These are phyloP conservation scores for Acronicta alni DNA, from an alignment of 2,888 invertebrate species.

Conservation along the genomic window DNA sequence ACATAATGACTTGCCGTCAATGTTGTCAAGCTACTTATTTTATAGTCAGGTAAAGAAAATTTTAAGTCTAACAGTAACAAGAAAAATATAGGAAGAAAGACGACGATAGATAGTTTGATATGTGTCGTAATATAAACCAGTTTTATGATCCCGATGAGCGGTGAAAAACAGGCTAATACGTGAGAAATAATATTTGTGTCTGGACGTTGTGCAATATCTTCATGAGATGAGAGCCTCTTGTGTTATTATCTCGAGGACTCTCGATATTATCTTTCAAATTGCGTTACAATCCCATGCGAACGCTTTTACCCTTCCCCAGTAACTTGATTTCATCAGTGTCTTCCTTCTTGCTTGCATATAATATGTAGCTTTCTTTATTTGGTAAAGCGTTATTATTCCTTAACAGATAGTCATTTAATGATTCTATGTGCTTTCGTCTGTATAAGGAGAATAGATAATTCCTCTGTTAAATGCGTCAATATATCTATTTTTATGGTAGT, in stretches of 20 bases:
- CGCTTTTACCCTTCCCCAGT: constrained; percentile 30
- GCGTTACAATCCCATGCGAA: constrained; percentile 26
- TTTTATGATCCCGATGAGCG: constrained; percentile 16
- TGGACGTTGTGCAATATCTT: constrained; percentile 27
- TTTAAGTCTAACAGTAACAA: neutral
- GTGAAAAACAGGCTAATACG: constrained; percentile 21
- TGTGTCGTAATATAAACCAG: constrained; percentile 11
- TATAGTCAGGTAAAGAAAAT: neutral
- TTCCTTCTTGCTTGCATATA: constrained; percentile 3
- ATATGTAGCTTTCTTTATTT: constrained; percentile 23
- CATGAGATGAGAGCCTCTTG: constrained; percentile 32
- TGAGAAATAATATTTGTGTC: constrained; percentile 39
- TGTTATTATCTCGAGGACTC: constrained; percentile 43
- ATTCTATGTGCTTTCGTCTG: constrained; percentile 15
- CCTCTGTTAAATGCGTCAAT: constrained; percentile 25
- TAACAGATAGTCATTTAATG: constrained; percentile 23
- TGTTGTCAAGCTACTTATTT: constrained; percentile 1
- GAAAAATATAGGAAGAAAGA: neutral
- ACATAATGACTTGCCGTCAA: constrained; percentile 31
- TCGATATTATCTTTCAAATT: constrained; percentile 44
- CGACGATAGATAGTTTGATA: neutral
- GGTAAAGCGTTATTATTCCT: constrained; percentile 38
- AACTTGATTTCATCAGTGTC: constrained; percentile 23
- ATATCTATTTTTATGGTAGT: constrained; percentile 27
- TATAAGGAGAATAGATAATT: constrained; percentile 31